These are phyloP conservation scores for Gambusia affinis DNA, from an alignment of 2,113 vertebrate species.

Conservation along the genomic window DNA sequence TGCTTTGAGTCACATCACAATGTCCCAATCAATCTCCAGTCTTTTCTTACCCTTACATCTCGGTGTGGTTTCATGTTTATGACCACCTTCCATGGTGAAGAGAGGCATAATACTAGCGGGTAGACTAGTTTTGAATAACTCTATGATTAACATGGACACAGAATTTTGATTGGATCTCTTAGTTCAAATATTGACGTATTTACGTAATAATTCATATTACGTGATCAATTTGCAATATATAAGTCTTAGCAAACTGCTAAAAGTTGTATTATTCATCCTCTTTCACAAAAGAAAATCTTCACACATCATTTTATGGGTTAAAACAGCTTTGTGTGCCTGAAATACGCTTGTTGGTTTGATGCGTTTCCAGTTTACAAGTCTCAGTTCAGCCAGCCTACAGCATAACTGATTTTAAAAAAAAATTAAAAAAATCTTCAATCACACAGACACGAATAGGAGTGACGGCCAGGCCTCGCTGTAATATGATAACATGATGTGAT, in stretches of 20 bases:
- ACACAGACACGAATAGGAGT: conserved; percentile 14
- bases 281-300: no score
- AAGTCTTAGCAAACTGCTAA: no score
- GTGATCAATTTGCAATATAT: not conserved
- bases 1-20: no score
- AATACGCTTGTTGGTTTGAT: not conserved
- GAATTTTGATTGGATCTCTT: not conserved
- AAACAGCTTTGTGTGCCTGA: not conserved
- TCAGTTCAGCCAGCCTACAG: not conserved
- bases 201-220: not conserved
- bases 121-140: no score
- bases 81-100: no score
- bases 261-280: no score
- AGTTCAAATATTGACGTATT: not conserved
- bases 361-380: not conserved
- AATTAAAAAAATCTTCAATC: not conserved
- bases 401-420: conserved; percentile 6
- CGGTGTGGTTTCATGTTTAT: no score
- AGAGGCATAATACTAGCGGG: no score
- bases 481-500: conserved; percentile 22
- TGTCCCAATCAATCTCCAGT: no score
- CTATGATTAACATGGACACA: not conserved
- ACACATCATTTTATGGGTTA: not conserved
- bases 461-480: not conserved
- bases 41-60: no score